These are phyloP conservation scores for Priocnemis perturbator DNA, from an alignment of 2,888 invertebrate species.

Conservation along the genomic window DNA sequence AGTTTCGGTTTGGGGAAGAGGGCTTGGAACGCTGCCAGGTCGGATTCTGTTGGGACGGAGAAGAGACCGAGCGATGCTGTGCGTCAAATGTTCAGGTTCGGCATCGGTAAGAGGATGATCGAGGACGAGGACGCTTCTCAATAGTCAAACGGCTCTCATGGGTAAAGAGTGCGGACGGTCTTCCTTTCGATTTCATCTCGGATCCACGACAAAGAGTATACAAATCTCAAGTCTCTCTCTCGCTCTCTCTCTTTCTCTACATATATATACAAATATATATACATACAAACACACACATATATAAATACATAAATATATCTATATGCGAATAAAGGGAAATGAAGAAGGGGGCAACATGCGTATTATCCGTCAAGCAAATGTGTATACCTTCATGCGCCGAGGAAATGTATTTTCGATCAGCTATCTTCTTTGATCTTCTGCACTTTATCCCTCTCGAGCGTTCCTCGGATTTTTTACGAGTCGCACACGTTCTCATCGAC, in stretches of 20 bases:
- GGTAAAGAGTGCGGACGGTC: background rate
- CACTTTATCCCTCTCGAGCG: too few relatives aligned
- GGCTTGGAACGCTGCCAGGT: constrained; percentile 55
- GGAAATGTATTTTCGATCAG: background rate
- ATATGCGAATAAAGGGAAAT: background rate
- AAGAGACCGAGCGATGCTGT: constrained; percentile 48
- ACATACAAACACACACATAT: background rate
- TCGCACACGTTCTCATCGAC: too few relatives aligned
- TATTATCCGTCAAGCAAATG: background rate
- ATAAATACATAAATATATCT: background rate
- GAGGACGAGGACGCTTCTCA: constrained; percentile 52
- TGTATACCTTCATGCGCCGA: background rate
- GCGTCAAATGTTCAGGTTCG: constrained; percentile 59
- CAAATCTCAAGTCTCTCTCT: background rate
- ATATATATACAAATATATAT: background rate
- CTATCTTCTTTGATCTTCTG: too few relatives aligned
- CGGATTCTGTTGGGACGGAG: constrained; percentile 36
- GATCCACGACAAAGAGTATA: background rate
- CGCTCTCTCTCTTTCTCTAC: background rate
- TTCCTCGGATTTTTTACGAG: too few relatives aligned
- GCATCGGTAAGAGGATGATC: constrained; percentile 59
- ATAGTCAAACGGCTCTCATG: constrained; percentile 23
- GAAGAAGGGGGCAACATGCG: background rate
- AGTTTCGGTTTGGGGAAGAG: constrained; percentile 79
- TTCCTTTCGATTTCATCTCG: constrained; percentile 4